These are phyloP conservation scores for Cryptocheilus praepositus DNA, from an alignment of 2,888 invertebrate genomes.

Conservation along the genomic window DNA sequence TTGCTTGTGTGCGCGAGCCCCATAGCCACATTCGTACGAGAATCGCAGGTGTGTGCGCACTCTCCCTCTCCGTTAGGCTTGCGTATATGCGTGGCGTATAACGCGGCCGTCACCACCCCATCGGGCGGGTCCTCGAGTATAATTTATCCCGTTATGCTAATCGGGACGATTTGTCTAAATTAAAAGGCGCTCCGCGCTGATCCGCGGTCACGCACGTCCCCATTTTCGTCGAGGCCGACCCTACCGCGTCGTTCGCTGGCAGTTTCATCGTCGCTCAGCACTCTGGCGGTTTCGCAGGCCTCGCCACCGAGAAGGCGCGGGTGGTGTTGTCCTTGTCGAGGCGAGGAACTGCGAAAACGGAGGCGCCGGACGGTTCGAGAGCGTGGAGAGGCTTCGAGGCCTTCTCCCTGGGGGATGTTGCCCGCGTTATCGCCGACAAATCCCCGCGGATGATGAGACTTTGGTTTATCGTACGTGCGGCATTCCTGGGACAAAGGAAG, in stretches of 20 bases:
- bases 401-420: neutral
- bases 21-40: neutral
- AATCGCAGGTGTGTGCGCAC: neutral
- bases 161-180: conserved; percentile 75
- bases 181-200: conserved; percentile 68
- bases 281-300: neutral
- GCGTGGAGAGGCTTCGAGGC: neutral
- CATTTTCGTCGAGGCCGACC: conserved; percentile 32
- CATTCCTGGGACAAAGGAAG: conserved; percentile 45
- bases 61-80: conserved; percentile 4
- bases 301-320: no score
- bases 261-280: neutral
- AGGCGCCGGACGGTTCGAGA: no score
- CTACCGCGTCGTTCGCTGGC: neutral
- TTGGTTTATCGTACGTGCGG: conserved; percentile 73
- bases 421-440: conserved; percentile 71
- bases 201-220: conserved; percentile 58
- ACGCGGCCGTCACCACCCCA: conserved; percentile 6
- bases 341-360: no score
- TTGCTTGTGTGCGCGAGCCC: no score
- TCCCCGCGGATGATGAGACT: conserved; percentile 74
- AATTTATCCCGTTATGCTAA: conserved; percentile 76
- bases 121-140: conserved; percentile 62
- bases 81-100: neutral
- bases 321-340: no score